Base-by-base conservation (phyloP, 2,888 invertebrate species). In the Dicyrtomina minuta region DNA sequence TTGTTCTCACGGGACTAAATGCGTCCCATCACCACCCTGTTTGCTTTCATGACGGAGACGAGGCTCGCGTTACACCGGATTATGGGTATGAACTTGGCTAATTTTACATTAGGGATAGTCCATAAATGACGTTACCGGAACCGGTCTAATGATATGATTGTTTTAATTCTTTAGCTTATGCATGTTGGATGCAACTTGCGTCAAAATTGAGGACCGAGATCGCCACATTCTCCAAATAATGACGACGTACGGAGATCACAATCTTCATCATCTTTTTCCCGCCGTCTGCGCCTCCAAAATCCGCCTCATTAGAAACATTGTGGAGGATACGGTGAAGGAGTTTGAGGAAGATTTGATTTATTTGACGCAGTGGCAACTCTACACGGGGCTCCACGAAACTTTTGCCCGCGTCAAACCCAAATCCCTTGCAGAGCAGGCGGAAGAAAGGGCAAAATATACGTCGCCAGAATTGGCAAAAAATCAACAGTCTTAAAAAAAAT, bases 11-110 rank as follows among this genome's bases (percentile, higher is more conserved):
- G 68, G 90, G 88, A 1, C 79, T 89, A 0, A 90, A 88, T 80
- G 90, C 90, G 0, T 90, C 88, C 1, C 92, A 92, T 82, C 91
- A 91, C 79, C 90, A 91, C 80, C 90, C 91, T 0, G 86, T 87
- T 41, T 69, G 78, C 43, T 79, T 76, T 53, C 79, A 79, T 70
- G 79, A 78, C 46, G 79, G 79, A 13, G 80, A 80, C 68, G 74
- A 74, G 27, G 70, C 77, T 6, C 66, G 77, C 46, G 59, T 69
- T 10, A 73, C 77, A 15, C 74, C 76, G 8, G 80, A 80, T 65
- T 80, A 79, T 78, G 80, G 80, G 59, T 55, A 24, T 55, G 24
- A 15, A 33, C 8, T 33, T 33, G 8, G 33, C 33, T 5, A 33
- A 17, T 46, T 46, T 12, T 46, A 46, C 20, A 6, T 46, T 3